phyloP scores from a whole-genome alignment of 2,113 vertebrate genomes.

The Hepsetus odoe region DNA sequence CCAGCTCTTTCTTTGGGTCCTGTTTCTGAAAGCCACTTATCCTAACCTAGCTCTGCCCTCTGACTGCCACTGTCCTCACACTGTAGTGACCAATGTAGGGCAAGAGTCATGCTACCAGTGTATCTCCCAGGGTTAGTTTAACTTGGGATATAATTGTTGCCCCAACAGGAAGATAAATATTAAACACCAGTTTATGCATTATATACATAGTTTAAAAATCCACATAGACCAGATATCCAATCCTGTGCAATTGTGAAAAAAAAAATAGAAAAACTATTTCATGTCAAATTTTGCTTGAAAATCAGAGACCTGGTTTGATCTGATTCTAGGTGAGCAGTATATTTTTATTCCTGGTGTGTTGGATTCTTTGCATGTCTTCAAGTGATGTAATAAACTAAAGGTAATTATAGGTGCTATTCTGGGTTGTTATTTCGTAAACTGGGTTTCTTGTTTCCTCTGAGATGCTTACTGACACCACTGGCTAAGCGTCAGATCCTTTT shows the following conservation, averaged over 20 bases:
- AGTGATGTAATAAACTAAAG: constrained; percentile 19
- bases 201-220: too few relatives aligned
- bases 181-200: too few relatives aligned
- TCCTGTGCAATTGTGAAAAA: too few relatives aligned
- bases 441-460: constrained; percentile 13
- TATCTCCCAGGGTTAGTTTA: not conserved
- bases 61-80: constrained; percentile 3
- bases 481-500: constrained; percentile 8
- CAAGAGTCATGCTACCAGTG: not conserved
- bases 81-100: not conserved
- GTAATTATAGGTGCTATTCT: constrained; percentile 25
- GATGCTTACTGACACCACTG: constrained; percentile 7
- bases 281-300: constrained; percentile 1
- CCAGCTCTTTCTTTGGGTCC: constrained; percentile 45
- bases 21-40: constrained; percentile 10
- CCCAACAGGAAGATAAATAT: too few relatives aligned
- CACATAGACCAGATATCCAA: too few relatives aligned
- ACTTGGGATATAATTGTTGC: too few relatives aligned
- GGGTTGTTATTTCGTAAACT: constrained; percentile 28
- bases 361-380: constrained; percentile 1
- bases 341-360: not conserved
- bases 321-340: not conserved
- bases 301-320: not conserved
- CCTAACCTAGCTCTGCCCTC: constrained; percentile 50
- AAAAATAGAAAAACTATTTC: too few relatives aligned